These are phyloP conservation scores for Rhamphomyia laevipes DNA, from an alignment of 2,888 invertebrate genomes.

Conservation along the genomic window DNA sequence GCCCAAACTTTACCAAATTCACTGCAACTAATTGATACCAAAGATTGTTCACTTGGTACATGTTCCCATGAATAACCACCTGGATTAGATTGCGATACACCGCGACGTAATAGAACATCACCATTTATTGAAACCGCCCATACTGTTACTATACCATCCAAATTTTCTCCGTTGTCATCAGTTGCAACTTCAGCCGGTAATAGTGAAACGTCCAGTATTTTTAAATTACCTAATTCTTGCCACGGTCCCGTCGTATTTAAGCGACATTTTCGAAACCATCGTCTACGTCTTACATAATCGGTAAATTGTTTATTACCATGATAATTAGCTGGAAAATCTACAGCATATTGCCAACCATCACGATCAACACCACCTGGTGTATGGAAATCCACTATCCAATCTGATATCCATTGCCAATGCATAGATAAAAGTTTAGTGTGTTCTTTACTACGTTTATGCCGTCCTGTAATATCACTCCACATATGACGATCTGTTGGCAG, in stretches of 20 bases:
- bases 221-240: conserved; percentile 77
- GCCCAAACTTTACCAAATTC: conserved; percentile 67
- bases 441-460: conserved; percentile 72
- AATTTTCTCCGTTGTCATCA: conserved; percentile 27
- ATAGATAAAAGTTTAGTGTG: conserved; percentile 73
- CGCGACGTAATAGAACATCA: conserved; percentile 70
- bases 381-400: conserved; percentile 88
- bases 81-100: conserved; percentile 60
- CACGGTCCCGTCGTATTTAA: conserved; percentile 78
- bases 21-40: conserved; percentile 59
- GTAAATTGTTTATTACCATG: conserved; percentile 77
- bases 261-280: conserved; percentile 76
- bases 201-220: conserved; percentile 67
- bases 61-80: conserved; percentile 47
- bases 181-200: conserved; percentile 46
- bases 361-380: conserved; percentile 80
- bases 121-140: conserved; percentile 84
- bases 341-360: conserved; percentile 92
- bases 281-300: conserved; percentile 73
- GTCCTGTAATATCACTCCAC: conserved; percentile 86
- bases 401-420: conserved; percentile 82
- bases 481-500: conserved; percentile 77
- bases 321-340: conserved; percentile 80
- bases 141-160: conserved; percentile 45
- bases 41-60: conserved; percentile 59